These are phyloP conservation scores for Coryphaenoides rupestris DNA, from an alignment of 2,113 vertebrate species.

Conservation along the genomic window DNA sequence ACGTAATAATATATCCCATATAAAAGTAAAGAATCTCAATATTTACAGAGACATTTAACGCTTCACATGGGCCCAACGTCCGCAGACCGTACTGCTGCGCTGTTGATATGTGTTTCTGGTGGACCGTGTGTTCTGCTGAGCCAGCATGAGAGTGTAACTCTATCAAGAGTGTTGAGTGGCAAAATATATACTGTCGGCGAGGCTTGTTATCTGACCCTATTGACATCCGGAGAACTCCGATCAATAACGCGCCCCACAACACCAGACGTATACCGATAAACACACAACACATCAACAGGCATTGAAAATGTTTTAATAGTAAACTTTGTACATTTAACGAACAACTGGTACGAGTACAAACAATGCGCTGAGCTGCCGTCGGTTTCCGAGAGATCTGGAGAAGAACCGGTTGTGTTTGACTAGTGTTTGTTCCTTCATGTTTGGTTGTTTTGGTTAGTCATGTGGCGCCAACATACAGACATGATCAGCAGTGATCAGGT, in stretches of 20 bases:
- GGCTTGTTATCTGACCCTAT: conserved; percentile 25
- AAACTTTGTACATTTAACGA: conserved; percentile 43
- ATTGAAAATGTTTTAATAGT: conserved; percentile 50
- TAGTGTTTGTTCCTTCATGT: not conserved
- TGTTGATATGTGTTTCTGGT: not conserved
- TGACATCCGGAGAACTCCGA: conserved; percentile 27
- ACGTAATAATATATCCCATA: no score
- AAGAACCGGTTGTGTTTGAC: conserved; percentile 37
- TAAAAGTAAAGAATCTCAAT: no score
- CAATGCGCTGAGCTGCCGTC: conserved; percentile 46
- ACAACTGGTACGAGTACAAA: conserved; percentile 34
- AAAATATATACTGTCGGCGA: conserved; percentile 4
- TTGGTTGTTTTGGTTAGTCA: no score
- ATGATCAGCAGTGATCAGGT: conserved; percentile 5
- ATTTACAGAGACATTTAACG: no score
- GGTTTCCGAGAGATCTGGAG: conserved; percentile 34
- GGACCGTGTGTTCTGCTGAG: conserved; percentile 12
- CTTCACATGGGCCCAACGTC: no score
- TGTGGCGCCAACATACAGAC: not conserved
- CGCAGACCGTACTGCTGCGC: not conserved
- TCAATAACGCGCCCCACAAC: conserved; percentile 24
- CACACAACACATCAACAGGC: conserved; percentile 12
- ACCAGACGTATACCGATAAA: conserved; percentile 16
- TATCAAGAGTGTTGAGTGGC: conserved; percentile 15
- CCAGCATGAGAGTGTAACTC: conserved; percentile 5